Percentiles rank a stretch among this genome's conserved stretches.
Conservation (phyloP, 2,113 vertebrate species). For the Carassius gibelio region DNA sequence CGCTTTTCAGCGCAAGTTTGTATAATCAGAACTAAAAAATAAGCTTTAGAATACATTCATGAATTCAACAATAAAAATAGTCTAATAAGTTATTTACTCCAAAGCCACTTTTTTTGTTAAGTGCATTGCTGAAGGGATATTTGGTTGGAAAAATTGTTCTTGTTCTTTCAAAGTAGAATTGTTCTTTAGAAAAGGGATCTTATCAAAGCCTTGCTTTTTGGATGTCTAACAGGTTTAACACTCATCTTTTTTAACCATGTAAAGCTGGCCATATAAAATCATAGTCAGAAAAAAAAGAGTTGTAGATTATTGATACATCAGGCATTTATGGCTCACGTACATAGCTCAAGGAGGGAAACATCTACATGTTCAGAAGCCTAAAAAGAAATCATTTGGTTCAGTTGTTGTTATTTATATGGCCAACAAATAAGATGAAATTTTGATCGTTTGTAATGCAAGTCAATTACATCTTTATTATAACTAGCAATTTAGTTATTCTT, state of each 20-base stretch:
- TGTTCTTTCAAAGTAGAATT: not conserved
- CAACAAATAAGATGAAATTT: not conserved
- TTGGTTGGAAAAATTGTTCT: not conserved
- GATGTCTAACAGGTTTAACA: not conserved
- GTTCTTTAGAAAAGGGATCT: too few relatives aligned
- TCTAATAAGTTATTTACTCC: not conserved
- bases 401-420: not conserved
- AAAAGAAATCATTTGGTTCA: not conserved
- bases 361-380: not conserved
- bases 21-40: too few relatives aligned
- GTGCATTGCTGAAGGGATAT: not conserved
- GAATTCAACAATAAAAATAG: not conserved
- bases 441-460: not conserved
- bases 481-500: not conserved
- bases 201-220: not conserved
- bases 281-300: not conserved
- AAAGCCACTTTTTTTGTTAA: not conserved
- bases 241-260: not conserved
- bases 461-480: not conserved
- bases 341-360: not conserved
- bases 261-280: not conserved
- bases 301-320: not conserved
- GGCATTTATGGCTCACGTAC: not conserved
- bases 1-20: too few relatives aligned
- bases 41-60: too few relatives aligned